Evolutionary conservation across 2,113 vertebrate species (phyloP), one percentile per base, ranked within the genome.

Genomic region (Psilopsiagon aymara): DNA sequence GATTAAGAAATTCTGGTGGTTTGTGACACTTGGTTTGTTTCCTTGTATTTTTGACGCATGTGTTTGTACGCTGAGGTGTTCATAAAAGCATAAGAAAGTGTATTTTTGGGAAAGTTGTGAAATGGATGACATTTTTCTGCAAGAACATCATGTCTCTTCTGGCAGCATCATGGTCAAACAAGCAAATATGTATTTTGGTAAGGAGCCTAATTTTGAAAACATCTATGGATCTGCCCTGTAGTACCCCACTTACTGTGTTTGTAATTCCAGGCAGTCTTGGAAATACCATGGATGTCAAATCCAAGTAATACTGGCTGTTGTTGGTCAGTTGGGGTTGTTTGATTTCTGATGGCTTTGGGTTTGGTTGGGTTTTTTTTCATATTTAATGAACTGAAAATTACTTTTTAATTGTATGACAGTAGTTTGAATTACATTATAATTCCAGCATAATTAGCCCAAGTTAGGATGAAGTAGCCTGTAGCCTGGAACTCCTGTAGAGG

Each of bases 171-270:
- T 44, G 28, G 59, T 86, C 82, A 93, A 92, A 95, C 39, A 83
- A 94, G 76, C 90, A 95, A 96, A 93, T 97, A 79, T 77, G 69
- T 96, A 17, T 83, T 76, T 86, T 96, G 92, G 93, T 94, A 84
- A 76, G 47, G 57, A 78, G 59, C 67, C 77, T 86, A 35, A 92
- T 83, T 92, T 82, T 88, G 83, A 86, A 69, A 91, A 59, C 43
- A n/a, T 77, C 57, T 66, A 9, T 82, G 66, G 43, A 63, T 74
- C 57, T 91, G 66, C 82, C 70, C 55, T 19, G 4, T 76, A 39
- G 9, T 84, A 53, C 47, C 13, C 11, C 71, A 33, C 8, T 92
- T 31, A 60, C 19, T 28, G 16, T 88, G 68, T 94, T 10, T 91
- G 77, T 33, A 80, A 33, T 86, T 94, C 66, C 19, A 66, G 43